Evolutionary conservation across 2,797 vertebrate species (phyloP).

Genomic region (Otolemur crassicaudatus): DNA sequence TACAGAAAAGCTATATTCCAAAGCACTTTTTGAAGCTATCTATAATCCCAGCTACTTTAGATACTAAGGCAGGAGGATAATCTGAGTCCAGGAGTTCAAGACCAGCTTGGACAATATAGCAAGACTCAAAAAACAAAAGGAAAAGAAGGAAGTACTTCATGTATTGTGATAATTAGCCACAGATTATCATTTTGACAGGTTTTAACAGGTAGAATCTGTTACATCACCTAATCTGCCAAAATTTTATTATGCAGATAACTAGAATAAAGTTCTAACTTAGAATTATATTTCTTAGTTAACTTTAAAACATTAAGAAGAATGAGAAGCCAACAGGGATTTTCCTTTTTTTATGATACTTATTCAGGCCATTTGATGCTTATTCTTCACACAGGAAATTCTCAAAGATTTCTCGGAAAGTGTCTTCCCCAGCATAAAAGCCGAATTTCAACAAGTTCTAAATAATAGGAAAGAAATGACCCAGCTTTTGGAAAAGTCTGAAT

Average conservation of each 20-base stretch:
- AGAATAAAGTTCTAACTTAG: constrained; percentile 24
- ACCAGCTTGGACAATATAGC: not conserved
- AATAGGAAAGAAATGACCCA: constrained; percentile 76
- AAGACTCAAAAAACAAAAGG: not conserved
- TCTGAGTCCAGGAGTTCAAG: not conserved
- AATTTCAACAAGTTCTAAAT: constrained; percentile 84
- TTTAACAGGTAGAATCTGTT: not conserved
- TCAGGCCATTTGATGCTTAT: not conserved
- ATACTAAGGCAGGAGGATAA: not conserved
- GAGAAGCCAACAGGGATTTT: not conserved
- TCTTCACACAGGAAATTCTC: constrained; percentile 88
- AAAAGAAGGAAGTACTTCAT: not conserved
- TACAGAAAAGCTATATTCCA: not conserved
- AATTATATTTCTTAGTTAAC: constrained; percentile 22
- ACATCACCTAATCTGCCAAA: not conserved
- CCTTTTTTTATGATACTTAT: not conserved
- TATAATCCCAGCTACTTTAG: not conserved
- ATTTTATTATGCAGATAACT: not conserved
- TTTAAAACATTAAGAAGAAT: not conserved
- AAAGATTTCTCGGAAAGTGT: constrained; percentile 83
- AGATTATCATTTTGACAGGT: not conserved
- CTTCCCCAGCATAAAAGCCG: constrained; percentile 77
- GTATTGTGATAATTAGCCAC: not conserved
- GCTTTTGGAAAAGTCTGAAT: constrained; percentile 79
- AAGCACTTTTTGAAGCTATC: not conserved